A percentile compares a stretch with the other conserved stretches of the same genome.
Conservation (phyloP, 2,113 vertebrate species). For the Pseudorasbora parva region DNA sequence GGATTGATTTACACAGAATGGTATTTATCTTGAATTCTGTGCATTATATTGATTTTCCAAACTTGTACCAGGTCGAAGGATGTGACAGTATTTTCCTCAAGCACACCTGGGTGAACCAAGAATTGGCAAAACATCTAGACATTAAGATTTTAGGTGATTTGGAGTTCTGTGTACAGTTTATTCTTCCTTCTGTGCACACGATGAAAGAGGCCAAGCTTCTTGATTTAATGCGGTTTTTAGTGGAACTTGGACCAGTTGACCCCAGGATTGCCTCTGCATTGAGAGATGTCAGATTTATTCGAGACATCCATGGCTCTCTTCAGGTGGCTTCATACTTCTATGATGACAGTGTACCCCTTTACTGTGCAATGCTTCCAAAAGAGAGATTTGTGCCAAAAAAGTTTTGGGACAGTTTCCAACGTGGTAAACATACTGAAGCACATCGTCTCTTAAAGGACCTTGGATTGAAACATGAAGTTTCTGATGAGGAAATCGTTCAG, state of each 20-base stretch:
- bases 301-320: constrained; percentile 60
- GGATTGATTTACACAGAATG: constrained; percentile 60
- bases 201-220: constrained; percentile 61
- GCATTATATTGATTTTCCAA: not conserved
- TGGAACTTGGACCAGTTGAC: not conserved
- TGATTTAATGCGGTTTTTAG: constrained; percentile 70
- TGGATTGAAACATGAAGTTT: constrained; percentile 71
- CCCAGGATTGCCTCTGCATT: constrained; percentile 59
- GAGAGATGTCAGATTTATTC: constrained; percentile 71
- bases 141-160: constrained; percentile 63
- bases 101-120: not conserved
- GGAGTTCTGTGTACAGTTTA: constrained; percentile 69
- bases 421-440: accelerated
- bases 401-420: constrained; percentile 62
- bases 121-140: not conserved
- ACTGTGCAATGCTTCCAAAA: constrained; percentile 66
- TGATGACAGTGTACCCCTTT: constrained; percentile 55
- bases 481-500: constrained; percentile 69
- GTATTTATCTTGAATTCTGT: constrained; percentile 65
- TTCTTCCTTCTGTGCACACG: constrained; percentile 62
- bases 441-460: constrained; percentile 56
- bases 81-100: constrained; percentile 65
- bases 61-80: constrained; percentile 57
- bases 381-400: constrained; percentile 74
- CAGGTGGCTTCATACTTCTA: constrained; percentile 75